phyloP scores from a whole-genome alignment of 2,797 vertebrate species.

The Parauchenoglanis ngamensis region DNA sequence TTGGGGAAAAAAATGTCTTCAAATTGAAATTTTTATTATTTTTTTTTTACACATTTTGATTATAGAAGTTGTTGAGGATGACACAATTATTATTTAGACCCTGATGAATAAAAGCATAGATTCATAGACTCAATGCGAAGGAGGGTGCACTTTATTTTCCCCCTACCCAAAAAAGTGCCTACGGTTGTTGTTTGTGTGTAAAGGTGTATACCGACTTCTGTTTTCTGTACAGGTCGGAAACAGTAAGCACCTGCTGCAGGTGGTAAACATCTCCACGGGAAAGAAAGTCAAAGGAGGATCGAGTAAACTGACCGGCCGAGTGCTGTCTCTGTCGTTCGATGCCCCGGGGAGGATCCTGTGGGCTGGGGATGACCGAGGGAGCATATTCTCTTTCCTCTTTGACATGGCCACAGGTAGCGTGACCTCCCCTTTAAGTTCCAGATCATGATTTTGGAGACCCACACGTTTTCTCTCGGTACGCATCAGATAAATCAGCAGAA shows the following conservation, averaged over 20 bases:
- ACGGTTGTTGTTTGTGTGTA: background rate
- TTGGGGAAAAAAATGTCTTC: too few relatives aligned
- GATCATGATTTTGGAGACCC: background rate
- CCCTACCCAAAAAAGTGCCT: too few relatives aligned
- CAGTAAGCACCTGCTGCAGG: slow-evolving; percentile 88
- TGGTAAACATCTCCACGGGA: slow-evolving; percentile 94
- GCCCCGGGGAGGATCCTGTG: slow-evolving; percentile 89
- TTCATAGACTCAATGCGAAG: too few relatives aligned
- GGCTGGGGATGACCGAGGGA: slow-evolving; percentile 90
- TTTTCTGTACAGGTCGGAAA: slow-evolving; percentile 83
- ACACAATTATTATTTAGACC: background rate
- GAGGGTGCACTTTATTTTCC: background rate
- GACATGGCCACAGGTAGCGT: slow-evolving; percentile 89
- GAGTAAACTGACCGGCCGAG: slow-evolving; percentile 89
- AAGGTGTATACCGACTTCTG: background rate
- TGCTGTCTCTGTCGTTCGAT: slow-evolving; percentile 90
- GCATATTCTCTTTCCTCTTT: slow-evolving; percentile 93
- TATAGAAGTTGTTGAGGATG: background rate
- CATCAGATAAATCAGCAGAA: background rate
- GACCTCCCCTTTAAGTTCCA: background rate
- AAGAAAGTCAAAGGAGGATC: slow-evolving; percentile 92
- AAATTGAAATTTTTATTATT: too few relatives aligned
- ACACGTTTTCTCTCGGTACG: background rate
- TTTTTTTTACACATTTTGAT: too few relatives aligned
- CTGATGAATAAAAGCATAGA: background rate